A percentile compares a stretch with the other conserved stretches of the same genome.
Evolutionary conservation across 2,888 invertebrate genomes (phyloP).

Genomic region (Fragum whitleyi): DNA sequence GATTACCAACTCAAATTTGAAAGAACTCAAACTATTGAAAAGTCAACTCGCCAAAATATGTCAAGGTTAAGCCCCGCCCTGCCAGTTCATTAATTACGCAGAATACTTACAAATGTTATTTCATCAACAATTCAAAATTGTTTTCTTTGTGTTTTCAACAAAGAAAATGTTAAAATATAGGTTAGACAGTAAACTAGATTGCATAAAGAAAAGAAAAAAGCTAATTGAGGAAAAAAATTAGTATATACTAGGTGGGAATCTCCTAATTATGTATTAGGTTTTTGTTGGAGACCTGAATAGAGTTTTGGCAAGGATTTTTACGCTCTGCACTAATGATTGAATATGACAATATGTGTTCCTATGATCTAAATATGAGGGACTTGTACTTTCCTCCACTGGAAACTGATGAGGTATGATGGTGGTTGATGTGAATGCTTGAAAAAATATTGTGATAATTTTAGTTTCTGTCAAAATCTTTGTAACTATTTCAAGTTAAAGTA

Average conservation of each 20-base stretch:
- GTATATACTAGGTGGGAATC: neutral
- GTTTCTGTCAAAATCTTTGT: too few relatives aligned
- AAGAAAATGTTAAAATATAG: neutral
- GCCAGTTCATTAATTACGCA: too few relatives aligned
- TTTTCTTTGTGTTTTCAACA: neutral
- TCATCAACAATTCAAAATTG: too few relatives aligned
- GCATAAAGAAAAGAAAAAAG: neutral
- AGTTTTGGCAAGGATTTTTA: neutral
- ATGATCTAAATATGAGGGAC: slow-evolving; percentile 12
- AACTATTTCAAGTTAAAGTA: too few relatives aligned
- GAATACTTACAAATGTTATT: too few relatives aligned
- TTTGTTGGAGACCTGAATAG: slow-evolving; percentile 3
- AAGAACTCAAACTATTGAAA: too few relatives aligned
- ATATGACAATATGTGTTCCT: slow-evolving; percentile 18
- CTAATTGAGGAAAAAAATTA: slow-evolving; percentile 4
- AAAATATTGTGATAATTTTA: too few relatives aligned
- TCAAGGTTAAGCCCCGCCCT: too few relatives aligned
- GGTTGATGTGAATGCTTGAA: too few relatives aligned
- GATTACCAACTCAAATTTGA: too few relatives aligned
- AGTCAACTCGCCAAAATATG: too few relatives aligned
- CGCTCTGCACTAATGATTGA: neutral
- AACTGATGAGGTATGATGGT: neutral
- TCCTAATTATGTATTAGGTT: neutral
- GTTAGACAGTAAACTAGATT: neutral
- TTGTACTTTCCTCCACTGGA: slow-evolving; percentile 18